These are phyloP conservation scores for Brachionus manjavacas DNA, from an alignment of 1,140 invertebrate species.

Conservation along the genomic window DNA sequence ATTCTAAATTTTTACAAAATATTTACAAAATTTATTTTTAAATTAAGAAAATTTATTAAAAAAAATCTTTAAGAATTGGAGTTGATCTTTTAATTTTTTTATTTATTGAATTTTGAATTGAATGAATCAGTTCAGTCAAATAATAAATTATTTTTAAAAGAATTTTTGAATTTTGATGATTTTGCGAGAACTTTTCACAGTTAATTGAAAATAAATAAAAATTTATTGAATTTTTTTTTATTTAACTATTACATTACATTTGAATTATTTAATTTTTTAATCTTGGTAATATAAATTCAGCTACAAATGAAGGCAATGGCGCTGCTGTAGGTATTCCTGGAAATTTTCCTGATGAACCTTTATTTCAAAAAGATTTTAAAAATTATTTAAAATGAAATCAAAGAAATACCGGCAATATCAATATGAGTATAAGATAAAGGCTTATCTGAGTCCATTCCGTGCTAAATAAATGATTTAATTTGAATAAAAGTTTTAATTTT, in stretches of 20 bases:
- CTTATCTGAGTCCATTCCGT: background rate
- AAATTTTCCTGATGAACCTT: slow-evolving; percentile 28
- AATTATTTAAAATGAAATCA: background rate
- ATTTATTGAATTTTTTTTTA: background rate
- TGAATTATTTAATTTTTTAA: background rate
- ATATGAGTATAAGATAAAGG: slow-evolving; percentile 39
- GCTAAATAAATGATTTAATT: background rate
- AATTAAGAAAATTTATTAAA: too few species aligned
- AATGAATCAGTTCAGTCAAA: too few species aligned
- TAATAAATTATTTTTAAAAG: background rate
- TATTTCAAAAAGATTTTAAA: background rate
- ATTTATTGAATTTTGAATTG: too few species aligned
- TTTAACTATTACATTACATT: background rate
- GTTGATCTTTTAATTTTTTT: too few species aligned
- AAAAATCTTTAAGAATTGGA: too few species aligned
- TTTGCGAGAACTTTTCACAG: too few species aligned
- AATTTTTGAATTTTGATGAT: background rate
- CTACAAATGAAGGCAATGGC: slow-evolving; percentile 30
- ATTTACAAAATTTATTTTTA: too few species aligned
- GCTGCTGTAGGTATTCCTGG: slow-evolving; percentile 33
- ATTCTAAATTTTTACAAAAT: too few species aligned
- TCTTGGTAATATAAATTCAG: slow-evolving; percentile 19
- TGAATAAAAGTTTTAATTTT: background rate
- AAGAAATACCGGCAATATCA: slow-evolving; percentile 37
- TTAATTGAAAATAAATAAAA: too few species aligned